Evolutionary conservation across 35 echinoderm and acorn worm genomes (phyloP), one percentile per base, ranked within the genome.

Genomic region (Apostichopus japonicus): DNA sequence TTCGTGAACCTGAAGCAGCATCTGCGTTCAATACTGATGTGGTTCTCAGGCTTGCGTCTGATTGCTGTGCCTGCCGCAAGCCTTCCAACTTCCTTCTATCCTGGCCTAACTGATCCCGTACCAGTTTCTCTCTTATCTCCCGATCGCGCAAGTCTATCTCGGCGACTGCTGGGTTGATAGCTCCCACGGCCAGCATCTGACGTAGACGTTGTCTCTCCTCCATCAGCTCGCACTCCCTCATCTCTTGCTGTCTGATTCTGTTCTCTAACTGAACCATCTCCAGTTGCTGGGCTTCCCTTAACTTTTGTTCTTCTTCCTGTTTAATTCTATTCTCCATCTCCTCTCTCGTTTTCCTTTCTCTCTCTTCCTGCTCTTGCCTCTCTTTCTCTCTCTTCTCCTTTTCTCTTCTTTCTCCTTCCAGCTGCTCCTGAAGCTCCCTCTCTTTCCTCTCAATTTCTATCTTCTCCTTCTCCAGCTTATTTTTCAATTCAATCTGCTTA

Each of bases 211-310:
- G 56, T 56, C 14, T 89, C 62, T 89, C 86, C 4, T 89, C 86
- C 62, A 89, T 65, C 61, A 75, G 4, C 7, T 89, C 63, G 4
- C 86, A 8, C 56, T 72, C 62, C 33, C 86, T 67, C 6, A 65
- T 75, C 24, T 89, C 86, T 56, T 89, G 86, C 59, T 89, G 6
- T 63, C 86, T 89, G 59, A 89, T 89, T 25, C 86, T 59, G 11
- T 13, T 89, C 63, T 89, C 86, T 15, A 89, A n/a, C 53, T 89
- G 56, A n/a, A 67, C 44, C 61, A 89, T 89, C 86, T 89, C 86
- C 3, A 51, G 56, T 22, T 53, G 5, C n/a, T 65, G 61, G 17
- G 67, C 27, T 8, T 67, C 86, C 19, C 86, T 6, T 24, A 52
- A 24, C 10, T 33, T 75, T 8, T 72, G 16, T 23, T 89, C 86